phyloP scores from a whole-genome alignment of 2,113 vertebrate genomes.

The Heteronetta atricapilla region DNA sequence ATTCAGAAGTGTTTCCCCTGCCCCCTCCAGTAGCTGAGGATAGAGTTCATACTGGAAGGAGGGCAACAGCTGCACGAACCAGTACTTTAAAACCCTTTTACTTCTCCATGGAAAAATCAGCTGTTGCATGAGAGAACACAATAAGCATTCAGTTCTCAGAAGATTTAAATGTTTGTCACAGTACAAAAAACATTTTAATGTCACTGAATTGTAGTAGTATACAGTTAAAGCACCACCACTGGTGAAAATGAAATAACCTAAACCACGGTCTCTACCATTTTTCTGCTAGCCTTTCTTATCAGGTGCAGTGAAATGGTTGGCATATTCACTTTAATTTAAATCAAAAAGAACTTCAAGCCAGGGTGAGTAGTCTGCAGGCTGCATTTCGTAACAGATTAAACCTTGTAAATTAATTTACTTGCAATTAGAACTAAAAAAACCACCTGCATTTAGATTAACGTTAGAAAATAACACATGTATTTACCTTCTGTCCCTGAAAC shows the following conservation, averaged over 20 bases:
- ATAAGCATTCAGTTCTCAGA: not conserved
- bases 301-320: not conserved
- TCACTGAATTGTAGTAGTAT: not conserved
- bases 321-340: not conserved
- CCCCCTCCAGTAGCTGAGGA: not conserved
- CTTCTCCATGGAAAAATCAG: not conserved
- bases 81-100: not conserved
- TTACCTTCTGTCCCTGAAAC: not conserved
- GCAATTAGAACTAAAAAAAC: not conserved
- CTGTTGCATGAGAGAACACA: not conserved
- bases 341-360: not conserved
- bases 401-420: not conserved
- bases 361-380: not conserved
- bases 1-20: not conserved
- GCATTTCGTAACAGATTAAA: not conserved
- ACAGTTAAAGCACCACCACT: fast-evolving
- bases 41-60: not conserved
- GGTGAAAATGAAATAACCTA: not conserved
- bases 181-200: not conserved
- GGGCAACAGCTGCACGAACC: not conserved
- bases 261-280: too few relatives aligned
- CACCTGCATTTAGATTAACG: not conserved
- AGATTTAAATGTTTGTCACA: not conserved
- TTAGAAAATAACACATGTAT: not conserved
- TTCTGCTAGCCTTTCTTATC: too few relatives aligned